These are phyloP conservation scores for Lamellibrachia columna DNA, from an alignment of 2,888 invertebrate genomes.

Conservation along the genomic window DNA sequence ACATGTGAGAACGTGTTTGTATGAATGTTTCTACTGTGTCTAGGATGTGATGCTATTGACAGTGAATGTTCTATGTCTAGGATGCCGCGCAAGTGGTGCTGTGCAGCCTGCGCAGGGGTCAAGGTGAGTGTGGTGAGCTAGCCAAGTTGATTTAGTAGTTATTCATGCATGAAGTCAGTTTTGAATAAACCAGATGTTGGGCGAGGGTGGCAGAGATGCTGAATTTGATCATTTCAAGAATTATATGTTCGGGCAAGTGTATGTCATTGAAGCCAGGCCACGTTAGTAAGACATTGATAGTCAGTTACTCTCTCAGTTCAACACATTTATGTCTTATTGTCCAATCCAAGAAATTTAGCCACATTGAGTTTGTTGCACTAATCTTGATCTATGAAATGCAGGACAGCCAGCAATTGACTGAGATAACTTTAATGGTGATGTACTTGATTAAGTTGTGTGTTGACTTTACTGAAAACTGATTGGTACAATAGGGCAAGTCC, in stretches of 20 bases:
- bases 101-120: slow-evolving; percentile 32
- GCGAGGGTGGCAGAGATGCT: too few species aligned
- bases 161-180: too few species aligned
- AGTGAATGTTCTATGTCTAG: neutral
- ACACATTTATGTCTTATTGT: neutral
- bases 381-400: neutral
- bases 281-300: neutral
- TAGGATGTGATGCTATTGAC: neutral
- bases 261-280: neutral
- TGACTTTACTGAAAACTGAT: neutral
- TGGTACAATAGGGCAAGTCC: neutral
- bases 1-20: neutral
- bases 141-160: neutral
- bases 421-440: too few species aligned
- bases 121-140: slow-evolving; percentile 29
- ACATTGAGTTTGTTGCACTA: neutral
- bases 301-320: neutral
- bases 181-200: too few species aligned
- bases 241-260: too few species aligned
- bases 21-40: neutral
- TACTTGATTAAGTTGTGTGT: neutral
- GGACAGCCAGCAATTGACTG: neutral
- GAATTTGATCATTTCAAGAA: too few species aligned
- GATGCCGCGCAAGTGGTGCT: slow-evolving; percentile 39
- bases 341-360: neutral